Percentiles rank a stretch among this genome's conserved stretches.
Conservation (phyloP, 2,888 invertebrate species). For the Caenorhabditis sinica region DNA sequence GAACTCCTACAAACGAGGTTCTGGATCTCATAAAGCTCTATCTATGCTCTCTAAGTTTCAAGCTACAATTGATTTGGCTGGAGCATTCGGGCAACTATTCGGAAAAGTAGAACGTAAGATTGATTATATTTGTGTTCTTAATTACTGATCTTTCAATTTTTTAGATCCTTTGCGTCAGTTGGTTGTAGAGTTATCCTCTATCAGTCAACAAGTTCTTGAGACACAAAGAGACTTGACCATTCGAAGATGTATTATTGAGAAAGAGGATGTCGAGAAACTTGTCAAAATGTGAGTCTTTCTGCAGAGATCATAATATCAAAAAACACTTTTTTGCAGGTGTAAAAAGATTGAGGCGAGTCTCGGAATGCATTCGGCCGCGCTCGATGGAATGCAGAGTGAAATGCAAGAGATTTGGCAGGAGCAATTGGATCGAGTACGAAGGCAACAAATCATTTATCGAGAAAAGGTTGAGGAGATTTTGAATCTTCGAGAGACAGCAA, state of each 20-base stretch:
- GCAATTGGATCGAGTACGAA: conserved; percentile 88
- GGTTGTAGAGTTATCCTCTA: conserved; percentile 67
- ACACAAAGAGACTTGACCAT: conserved; percentile 88
- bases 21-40: conserved; percentile 61
- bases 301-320: conserved; percentile 6
- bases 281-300: conserved; percentile 61
- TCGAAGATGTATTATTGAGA: conserved; percentile 85
- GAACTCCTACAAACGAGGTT: conserved; percentile 65
- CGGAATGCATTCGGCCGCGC: conserved; percentile 83
- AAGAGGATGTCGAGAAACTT: conserved; percentile 71
- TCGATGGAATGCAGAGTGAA: conserved; percentile 77
- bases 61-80: conserved; percentile 78
- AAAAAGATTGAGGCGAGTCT: conserved; percentile 72
- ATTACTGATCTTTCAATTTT: conserved; percentile 23
- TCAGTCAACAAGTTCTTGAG: conserved; percentile 87
- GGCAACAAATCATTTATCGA: conserved; percentile 88
- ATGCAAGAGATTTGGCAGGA: conserved; percentile 88
- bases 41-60: conserved; percentile 74
- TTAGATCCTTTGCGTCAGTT: conserved; percentile 66
- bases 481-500: conserved; percentile 66
- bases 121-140: conserved; percentile 32
- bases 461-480: conserved; percentile 72
- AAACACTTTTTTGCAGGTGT: conserved; percentile 42
- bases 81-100: conserved; percentile 81
- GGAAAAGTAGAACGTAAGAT: conserved; percentile 76